Percentiles rank a stretch among this genome's conserved stretches.
These are phyloP conservation scores for Melipona bicolor DNA, from an alignment of 2,888 invertebrate genomes.

Conservation along the genomic window DNA sequence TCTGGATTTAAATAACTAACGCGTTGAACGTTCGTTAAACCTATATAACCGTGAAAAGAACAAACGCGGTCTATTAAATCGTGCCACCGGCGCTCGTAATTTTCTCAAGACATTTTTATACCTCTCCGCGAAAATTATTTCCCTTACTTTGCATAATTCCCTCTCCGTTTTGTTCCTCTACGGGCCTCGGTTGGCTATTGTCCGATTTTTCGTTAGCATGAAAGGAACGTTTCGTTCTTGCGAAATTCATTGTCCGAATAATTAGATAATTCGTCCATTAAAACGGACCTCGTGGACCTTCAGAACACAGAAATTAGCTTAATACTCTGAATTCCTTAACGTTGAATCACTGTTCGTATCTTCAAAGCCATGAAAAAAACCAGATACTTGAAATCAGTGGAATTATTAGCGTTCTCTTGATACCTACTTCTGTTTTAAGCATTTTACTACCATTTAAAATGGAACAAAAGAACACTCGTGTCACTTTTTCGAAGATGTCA, in stretches of 20 bases:
- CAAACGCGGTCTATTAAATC: background rate
- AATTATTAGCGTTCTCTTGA: background rate
- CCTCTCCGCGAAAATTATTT: background rate
- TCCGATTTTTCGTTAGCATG: background rate
- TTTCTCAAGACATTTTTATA: constrained; percentile 3
- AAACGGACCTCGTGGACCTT: background rate
- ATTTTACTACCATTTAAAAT: too few species aligned
- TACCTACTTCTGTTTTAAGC: background rate
- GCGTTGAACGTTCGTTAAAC: constrained; percentile 18
- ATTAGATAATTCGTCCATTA: background rate
- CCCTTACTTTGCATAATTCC: constrained; percentile 21
- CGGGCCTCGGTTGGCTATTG: background rate
- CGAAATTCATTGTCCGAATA: background rate
- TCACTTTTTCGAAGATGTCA: too few species aligned
- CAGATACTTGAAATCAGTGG: background rate
- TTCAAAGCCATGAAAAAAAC: background rate
- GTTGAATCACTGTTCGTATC: background rate
- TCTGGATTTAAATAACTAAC: background rate
- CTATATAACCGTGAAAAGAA: background rate
- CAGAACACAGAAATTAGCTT: background rate
- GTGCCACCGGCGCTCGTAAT: background rate
- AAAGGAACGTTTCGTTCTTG: background rate
- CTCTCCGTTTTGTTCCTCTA: constrained; percentile 4
- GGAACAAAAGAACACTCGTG: too few species aligned
- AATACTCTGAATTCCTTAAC: background rate